phyloP scores from a whole-genome alignment of 2,113 vertebrate genomes.

The Arvicanthis niloticus region DNA sequence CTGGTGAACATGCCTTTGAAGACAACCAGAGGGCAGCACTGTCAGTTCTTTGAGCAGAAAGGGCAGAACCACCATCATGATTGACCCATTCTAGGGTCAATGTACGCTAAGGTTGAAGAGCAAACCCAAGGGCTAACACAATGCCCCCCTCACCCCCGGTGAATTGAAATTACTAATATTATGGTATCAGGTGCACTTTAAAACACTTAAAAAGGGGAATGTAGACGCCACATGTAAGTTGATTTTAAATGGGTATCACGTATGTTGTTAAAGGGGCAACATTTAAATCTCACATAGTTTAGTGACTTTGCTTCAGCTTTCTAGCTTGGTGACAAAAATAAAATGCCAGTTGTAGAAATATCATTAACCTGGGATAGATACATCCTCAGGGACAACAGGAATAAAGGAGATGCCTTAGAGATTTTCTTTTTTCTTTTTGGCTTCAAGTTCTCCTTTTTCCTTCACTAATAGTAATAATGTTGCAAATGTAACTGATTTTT shows the following conservation, averaged over 20 bases:
- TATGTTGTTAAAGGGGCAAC: neutral
- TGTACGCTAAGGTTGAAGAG: neutral
- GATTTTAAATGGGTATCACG: neutral
- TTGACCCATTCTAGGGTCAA: neutral
- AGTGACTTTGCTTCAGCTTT: conserved; percentile 34
- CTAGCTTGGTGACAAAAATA: neutral
- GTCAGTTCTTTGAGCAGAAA: neutral
- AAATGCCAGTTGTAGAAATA: neutral
- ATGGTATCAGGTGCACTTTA: neutral
- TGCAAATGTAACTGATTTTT: neutral
- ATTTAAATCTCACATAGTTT: neutral
- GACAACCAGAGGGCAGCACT: neutral
- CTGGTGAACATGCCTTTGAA: conserved; percentile 94
- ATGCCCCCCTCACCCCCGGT: neutral
- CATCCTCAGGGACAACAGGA: neutral
- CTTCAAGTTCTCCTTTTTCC: conserved; percentile 4
- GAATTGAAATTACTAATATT: neutral
- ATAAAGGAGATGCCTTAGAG: neutral
- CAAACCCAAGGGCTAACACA: neutral
- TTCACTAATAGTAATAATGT: neutral
- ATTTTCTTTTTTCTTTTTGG: neutral
- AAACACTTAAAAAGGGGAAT: neutral
- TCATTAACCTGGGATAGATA: conserved; percentile 31
- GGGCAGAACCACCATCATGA: neutral
- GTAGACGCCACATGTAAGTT: neutral